phyloP scores from a whole-genome alignment of 2,113 vertebrate genomes.

The Vanacampus margaritifer region DNA sequence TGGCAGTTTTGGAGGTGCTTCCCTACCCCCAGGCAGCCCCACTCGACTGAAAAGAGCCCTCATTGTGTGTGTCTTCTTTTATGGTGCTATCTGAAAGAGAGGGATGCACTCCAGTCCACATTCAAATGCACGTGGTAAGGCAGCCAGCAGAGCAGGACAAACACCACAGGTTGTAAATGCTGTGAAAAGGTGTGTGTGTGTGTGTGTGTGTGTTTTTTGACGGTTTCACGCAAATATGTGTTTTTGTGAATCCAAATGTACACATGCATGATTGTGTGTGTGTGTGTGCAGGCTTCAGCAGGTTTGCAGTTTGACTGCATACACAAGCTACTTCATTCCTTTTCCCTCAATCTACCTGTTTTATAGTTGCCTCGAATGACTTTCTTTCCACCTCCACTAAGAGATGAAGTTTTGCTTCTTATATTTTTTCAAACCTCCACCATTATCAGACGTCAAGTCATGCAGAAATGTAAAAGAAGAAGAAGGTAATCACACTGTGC shows the following conservation, averaged over 20 bases:
- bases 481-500: constrained; percentile 72
- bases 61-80: constrained; percentile 70
- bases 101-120: constrained; percentile 69
- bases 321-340: constrained; percentile 35
- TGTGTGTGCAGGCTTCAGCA: constrained; percentile 35
- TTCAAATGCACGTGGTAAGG: constrained; percentile 69
- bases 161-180: constrained; percentile 69
- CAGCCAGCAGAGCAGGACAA: constrained; percentile 68
- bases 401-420: constrained; percentile 55
- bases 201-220: constrained; percentile 6
- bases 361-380: constrained; percentile 48
- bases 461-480: constrained; percentile 61
- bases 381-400: constrained; percentile 36
- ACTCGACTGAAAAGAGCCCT: constrained; percentile 63
- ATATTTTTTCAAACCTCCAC: constrained; percentile 42
- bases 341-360: constrained; percentile 42
- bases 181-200: constrained; percentile 45
- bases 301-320: constrained; percentile 51
- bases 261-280: constrained; percentile 10
- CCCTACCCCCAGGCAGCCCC: constrained; percentile 58
- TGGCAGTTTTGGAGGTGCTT: constrained; percentile 60
- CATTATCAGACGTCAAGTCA: constrained; percentile 72
- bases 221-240: neutral
- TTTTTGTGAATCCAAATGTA: constrained; percentile 16
- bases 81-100: constrained; percentile 64